phyloP scores from a whole-genome alignment of 2,888 invertebrate genomes.

The Troides helena region DNA sequence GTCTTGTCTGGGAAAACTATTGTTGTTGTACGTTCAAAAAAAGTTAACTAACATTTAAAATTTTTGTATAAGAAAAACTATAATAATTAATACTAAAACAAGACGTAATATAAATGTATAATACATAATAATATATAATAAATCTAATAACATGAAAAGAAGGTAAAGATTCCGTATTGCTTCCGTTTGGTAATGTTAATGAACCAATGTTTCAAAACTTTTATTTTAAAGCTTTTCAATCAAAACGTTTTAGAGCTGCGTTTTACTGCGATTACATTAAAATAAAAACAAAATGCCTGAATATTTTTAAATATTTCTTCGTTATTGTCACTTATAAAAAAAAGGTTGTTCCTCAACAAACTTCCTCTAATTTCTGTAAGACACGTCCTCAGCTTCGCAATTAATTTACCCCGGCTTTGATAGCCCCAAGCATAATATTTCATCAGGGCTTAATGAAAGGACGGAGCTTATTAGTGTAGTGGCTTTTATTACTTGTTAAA shows the following conservation, averaged over 20 bases:
- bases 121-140: too few species aligned
- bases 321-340: not conserved
- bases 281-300: not conserved
- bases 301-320: not conserved
- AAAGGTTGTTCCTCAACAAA: not conserved
- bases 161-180: too few species aligned
- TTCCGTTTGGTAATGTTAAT: too few species aligned
- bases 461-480: constrained; percentile 20
- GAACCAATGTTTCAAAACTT: too few species aligned
- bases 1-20: too few species aligned
- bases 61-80: too few species aligned
- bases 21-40: too few species aligned
- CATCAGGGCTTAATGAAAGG: constrained; percentile 19
- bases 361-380: not conserved
- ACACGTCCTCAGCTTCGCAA: constrained; percentile 12
- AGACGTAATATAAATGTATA: too few species aligned
- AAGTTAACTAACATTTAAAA: too few species aligned
- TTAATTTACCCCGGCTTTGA: constrained; percentile 20
- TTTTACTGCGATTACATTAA: not conserved
- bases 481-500: constrained; percentile 15
- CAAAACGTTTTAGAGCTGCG: not conserved
- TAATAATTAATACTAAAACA: too few species aligned
- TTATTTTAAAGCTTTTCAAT: too few species aligned
- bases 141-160: too few species aligned
- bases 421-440: constrained; percentile 14